Percentiles rank a stretch among this genome's conserved stretches.
These are phyloP conservation scores for Sebastes cheni DNA, from an alignment of 2,797 vertebrate genomes.

Conservation along the genomic window DNA sequence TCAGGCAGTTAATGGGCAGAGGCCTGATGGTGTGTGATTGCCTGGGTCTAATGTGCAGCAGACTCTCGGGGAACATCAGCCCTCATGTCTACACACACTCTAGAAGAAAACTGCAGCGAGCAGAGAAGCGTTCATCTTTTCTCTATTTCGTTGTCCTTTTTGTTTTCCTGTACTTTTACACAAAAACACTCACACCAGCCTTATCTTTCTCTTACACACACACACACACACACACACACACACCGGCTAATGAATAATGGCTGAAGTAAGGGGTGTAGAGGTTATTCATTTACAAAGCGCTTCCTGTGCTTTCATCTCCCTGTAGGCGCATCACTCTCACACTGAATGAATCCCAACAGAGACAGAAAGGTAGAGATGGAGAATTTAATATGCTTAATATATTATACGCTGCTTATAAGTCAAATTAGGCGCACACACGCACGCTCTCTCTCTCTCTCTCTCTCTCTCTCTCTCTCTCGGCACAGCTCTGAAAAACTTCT, in stretches of 20 bases:
- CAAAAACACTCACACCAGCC: not conserved
- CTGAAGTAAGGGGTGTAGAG: not conserved
- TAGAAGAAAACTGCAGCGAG: not conserved
- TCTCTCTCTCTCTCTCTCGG: too few relatives aligned
- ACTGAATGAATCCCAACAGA: conserved; percentile 24
- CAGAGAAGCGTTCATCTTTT: not conserved
- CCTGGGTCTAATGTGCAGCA: conserved; percentile 37
- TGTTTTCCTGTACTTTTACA: not conserved
- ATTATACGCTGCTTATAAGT: not conserved
- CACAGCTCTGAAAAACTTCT: not conserved
- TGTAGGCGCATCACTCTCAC: not conserved
- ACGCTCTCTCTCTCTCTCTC: too few relatives aligned
- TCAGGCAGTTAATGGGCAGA: conserved; percentile 44
- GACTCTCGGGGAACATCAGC: conserved; percentile 24
- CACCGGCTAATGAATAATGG: conserved; percentile 7
- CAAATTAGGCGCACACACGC: not conserved
- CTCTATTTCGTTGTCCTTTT: not conserved
- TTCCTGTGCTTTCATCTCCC: conserved; percentile 31
- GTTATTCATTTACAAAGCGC: conserved; percentile 45
- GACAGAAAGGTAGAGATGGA: conserved; percentile 6
- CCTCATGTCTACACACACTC: conserved; percentile 25
- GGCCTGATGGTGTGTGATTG: conserved; percentile 50
- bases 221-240: not conserved
- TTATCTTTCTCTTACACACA: not conserved
- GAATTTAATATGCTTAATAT: conserved; percentile 6